Evolutionary conservation across 2,888 invertebrate species (phyloP).

Genomic region (Metellina segmentata): DNA sequence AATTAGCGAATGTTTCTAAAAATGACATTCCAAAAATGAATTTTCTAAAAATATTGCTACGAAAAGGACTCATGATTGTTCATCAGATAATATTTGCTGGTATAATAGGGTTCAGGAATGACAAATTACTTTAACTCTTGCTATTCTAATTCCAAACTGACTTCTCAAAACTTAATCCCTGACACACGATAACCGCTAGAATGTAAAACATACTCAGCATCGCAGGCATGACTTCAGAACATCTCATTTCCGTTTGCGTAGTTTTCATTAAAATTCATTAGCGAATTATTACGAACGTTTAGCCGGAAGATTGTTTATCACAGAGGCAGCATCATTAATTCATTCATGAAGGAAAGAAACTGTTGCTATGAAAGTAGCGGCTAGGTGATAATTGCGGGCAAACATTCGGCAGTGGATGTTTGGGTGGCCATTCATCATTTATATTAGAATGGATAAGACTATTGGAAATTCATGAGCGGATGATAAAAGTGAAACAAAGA

Average conservation of each 20-base stretch:
- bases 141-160: too few relatives aligned
- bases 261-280: slow-evolving; percentile 61
- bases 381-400: slow-evolving; percentile 46
- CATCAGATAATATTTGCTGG: background rate
- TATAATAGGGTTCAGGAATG: too few relatives aligned
- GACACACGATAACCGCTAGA: too few relatives aligned
- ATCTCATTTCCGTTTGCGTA: slow-evolving; percentile 27
- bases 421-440: slow-evolving; percentile 58
- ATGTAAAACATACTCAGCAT: too few relatives aligned
- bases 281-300: slow-evolving; percentile 46
- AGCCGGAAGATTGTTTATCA: slow-evolving; percentile 55
- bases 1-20: too few relatives aligned
- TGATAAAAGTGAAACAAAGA: slow-evolving; percentile 66
- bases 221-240: background rate
- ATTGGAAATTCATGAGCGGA: slow-evolving; percentile 57
- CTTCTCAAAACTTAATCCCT: too few relatives aligned
- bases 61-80: background rate
- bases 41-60: too few relatives aligned
- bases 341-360: slow-evolving; percentile 30
- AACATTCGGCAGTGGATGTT: slow-evolving; percentile 29
- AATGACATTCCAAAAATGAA: too few relatives aligned
- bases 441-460: slow-evolving; percentile 68
- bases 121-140: too few relatives aligned
- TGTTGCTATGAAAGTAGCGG: slow-evolving; percentile 2
- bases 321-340: slow-evolving; percentile 46